Conservation (phyloP, 1,140 invertebrate genomes). For the Drosophila arawakana region DNA sequence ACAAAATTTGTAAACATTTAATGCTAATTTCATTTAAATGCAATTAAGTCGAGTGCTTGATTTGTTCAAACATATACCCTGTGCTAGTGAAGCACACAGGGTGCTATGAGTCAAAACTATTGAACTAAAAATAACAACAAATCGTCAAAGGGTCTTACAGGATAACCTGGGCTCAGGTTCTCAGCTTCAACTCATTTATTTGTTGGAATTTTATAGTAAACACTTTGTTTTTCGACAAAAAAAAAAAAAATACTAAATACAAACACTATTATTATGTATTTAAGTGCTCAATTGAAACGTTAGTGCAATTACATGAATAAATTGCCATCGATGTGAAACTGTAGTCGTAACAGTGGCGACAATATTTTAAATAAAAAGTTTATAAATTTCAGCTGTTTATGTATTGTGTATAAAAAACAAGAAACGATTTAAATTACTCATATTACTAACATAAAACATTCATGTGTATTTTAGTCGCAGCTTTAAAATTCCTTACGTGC, state of each 20-base stretch:
- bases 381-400: too few relatives aligned
- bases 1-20: constrained; percentile 76
- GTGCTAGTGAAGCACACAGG: not conserved
- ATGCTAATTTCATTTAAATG: constrained; percentile 81
- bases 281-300: constrained; percentile 36
- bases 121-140: too few relatives aligned
- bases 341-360: constrained; percentile 5
- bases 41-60: constrained; percentile 79
- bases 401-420: too few relatives aligned
- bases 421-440: too few relatives aligned
- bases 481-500: not conserved
- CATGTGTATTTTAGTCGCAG: too few relatives aligned
- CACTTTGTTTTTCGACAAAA: not conserved
- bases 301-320: constrained; percentile 43
- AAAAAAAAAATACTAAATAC: constrained; percentile 2
- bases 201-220: too few relatives aligned
- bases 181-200: not conserved
- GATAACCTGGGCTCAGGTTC: not conserved
- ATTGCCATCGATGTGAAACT: constrained; percentile 16
- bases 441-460: too few relatives aligned
- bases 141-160: not conserved
- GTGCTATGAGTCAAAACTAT: not conserved
- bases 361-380: too few relatives aligned
- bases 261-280: constrained; percentile 34
- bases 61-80: constrained; percentile 50